Conservation (phyloP, 2,888 invertebrate species). For the Ormyrus labotus region DNA sequence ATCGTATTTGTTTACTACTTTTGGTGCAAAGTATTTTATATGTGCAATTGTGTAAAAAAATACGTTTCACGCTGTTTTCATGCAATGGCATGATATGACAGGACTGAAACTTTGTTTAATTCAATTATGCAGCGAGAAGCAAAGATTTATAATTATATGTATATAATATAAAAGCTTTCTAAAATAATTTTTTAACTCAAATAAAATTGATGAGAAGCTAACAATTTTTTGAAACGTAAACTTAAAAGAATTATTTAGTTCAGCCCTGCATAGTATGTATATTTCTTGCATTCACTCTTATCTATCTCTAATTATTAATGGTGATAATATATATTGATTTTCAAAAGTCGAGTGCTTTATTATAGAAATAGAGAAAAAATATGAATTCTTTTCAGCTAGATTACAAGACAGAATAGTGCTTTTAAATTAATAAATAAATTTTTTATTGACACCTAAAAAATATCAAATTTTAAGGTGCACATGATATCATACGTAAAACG, state of each 20-base stretch:
- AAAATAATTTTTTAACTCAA: neutral
- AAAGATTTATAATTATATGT: no score
- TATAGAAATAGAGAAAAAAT: constrained; percentile 23
- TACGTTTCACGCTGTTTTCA: constrained; percentile 39
- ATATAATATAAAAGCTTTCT: neutral
- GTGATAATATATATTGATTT: constrained; percentile 38
- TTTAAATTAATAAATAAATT: no score
- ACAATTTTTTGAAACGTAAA: no score
- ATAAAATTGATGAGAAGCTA: no score
- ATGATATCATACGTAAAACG: no score
- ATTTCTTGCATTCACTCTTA: constrained; percentile 38
- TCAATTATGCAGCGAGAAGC: neutral
- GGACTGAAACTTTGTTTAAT: constrained; percentile 31
- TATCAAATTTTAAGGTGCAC: neutral
- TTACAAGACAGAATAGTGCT: constrained; percentile 3
- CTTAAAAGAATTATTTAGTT: neutral
- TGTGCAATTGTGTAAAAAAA: constrained; percentile 46
- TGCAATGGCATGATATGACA: constrained; percentile 39
- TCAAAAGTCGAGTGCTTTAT: constrained; percentile 27
- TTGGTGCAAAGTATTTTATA: constrained; percentile 43
- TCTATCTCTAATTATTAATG: constrained; percentile 40
- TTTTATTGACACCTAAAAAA: neutral
- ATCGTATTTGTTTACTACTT: constrained; percentile 34
- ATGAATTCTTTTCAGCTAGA: constrained; percentile 1
- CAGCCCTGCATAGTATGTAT: constrained; percentile 29